These are phyloP conservation scores for Drosophila orosa DNA, from an alignment of 1,140 invertebrate genomes.

Conservation along the genomic window DNA sequence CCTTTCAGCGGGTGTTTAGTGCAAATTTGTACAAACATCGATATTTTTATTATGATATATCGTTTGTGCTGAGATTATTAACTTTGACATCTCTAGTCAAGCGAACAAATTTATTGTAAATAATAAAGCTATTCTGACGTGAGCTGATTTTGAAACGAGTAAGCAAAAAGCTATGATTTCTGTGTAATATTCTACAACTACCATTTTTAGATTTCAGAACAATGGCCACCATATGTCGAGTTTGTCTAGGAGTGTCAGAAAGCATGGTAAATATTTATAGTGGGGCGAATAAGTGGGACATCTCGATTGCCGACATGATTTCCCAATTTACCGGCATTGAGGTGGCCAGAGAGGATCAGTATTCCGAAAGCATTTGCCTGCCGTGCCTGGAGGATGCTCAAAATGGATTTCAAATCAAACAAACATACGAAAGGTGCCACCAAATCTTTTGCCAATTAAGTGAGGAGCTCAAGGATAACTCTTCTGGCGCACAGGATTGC, in stretches of 20 bases:
- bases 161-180: neutral
- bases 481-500: no score
- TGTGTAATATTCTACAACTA: neutral
- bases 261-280: neutral
- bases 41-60: no score
- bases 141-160: neutral
- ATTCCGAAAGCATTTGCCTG: neutral
- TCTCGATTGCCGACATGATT: neutral
- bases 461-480: neutral
- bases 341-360: neutral
- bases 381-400: neutral
- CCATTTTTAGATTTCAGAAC: neutral
- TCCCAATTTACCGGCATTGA: neutral
- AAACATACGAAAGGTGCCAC: conserved; percentile 1
- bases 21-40: no score
- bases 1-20: no score
- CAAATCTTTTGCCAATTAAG: neutral
- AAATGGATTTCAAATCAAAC: neutral
- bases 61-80: no score
- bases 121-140: no score
- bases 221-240: neutral
- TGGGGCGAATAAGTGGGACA: neutral
- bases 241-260: neutral
- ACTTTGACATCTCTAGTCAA: no score
- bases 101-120: no score